Evolutionary conservation across 2,888 invertebrate genomes (phyloP).

Genomic region (Acanthosepion esculentum): DNA sequence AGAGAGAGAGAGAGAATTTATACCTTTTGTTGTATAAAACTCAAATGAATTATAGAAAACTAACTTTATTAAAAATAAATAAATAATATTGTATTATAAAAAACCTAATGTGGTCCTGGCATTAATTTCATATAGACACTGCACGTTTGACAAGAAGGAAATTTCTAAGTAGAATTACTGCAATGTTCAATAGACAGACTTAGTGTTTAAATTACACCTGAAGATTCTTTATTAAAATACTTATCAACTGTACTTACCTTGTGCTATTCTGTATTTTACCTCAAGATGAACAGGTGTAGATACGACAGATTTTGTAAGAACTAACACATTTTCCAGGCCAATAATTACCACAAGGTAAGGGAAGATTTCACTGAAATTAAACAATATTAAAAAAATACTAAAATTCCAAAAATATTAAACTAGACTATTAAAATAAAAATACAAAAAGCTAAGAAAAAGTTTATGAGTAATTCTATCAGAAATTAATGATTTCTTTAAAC

Average conservation of each 20-base stretch:
- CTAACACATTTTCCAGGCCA: constrained; percentile 84
- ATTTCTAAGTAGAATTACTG: not conserved
- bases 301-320: constrained; percentile 85
- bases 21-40: no score
- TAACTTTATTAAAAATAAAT: no score
- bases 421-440: no score
- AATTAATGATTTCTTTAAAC: no score
- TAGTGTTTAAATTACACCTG: not conserved
- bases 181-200: not conserved
- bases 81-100: no score
- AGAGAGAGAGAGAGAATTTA: no score
- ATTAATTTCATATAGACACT: no score
- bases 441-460: no score
- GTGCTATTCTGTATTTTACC: constrained; percentile 94
- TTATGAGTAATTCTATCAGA: no score
- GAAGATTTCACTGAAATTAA: constrained; percentile 82
- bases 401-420: not conserved
- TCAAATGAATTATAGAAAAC: no score
- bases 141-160: not conserved
- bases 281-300: constrained; percentile 91
- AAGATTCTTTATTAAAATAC: not conserved
- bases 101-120: no score
- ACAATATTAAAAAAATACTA: not conserved
- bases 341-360: constrained; percentile 96
- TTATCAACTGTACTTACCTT: constrained; percentile 74